Percentiles rank a stretch among this genome's conserved stretches.
These are phyloP conservation scores for Leptodactylus fallax DNA, from an alignment of 2,797 vertebrate genomes.

Conservation along the genomic window DNA sequence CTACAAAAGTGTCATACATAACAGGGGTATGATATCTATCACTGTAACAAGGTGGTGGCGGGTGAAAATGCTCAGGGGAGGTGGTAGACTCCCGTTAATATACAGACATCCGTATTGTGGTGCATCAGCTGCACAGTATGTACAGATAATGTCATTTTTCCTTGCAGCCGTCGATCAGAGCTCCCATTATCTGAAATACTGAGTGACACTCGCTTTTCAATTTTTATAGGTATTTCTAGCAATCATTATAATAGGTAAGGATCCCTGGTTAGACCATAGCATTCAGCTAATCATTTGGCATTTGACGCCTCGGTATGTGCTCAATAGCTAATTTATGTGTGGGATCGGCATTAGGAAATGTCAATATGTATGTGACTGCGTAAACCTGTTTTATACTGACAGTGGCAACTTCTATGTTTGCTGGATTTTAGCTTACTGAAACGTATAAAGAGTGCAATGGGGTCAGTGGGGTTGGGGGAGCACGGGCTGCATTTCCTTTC, in stretches of 20 bases:
- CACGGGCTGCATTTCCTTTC: too few species aligned
- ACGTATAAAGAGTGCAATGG: background rate
- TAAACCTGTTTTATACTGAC: slow-evolving; percentile 21
- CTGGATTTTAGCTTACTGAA: background rate
- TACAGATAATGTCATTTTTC: background rate
- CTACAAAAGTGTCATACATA: too few species aligned
- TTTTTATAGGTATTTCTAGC: slow-evolving; percentile 1
- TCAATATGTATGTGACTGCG: slow-evolving; percentile 10
- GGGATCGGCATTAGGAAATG: slow-evolving; percentile 23
- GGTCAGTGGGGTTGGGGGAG: background rate
- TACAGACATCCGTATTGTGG: background rate
- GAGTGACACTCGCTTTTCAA: background rate
- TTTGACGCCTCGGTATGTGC: slow-evolving; percentile 26
- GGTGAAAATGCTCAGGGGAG: too few species aligned
- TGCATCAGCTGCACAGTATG: background rate
- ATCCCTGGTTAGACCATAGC: background rate
- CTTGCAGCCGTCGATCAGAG: background rate
- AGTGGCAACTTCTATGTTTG: background rate
- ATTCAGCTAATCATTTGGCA: slow-evolving; percentile 36
- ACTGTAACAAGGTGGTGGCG: too few species aligned
- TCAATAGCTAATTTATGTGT: slow-evolving; percentile 44
- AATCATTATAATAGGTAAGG: slow-evolving; percentile 13
- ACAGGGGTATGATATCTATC: too few species aligned
- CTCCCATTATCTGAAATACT: background rate
- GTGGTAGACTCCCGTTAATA: background rate